Evolutionary conservation across 2,888 invertebrate genomes (phyloP).

Genomic region (Brachylomia viminalis): DNA sequence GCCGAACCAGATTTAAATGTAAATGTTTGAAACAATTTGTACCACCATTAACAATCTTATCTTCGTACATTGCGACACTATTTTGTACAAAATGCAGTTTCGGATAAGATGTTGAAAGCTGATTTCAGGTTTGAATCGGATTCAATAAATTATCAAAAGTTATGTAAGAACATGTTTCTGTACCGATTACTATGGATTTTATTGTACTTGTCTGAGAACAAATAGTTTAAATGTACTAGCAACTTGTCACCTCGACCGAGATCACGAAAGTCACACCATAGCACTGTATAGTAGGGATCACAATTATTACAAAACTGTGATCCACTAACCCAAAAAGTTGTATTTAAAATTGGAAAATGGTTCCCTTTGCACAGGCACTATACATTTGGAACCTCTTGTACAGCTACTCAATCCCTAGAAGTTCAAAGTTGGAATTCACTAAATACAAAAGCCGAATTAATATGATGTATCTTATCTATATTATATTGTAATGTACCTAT

Average conservation of each 20-base stretch:
- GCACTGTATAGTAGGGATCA: background rate
- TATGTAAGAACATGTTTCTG: conserved; percentile 37
- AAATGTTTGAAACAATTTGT: conserved; percentile 69
- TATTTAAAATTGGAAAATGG: background rate
- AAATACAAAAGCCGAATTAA: background rate
- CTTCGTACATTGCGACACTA: conserved; percentile 61
- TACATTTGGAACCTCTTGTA: background rate
- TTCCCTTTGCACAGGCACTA: background rate
- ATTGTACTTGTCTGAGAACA: conserved; percentile 11
- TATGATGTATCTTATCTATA: no score
- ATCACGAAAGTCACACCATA: background rate
- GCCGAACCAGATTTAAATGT: conserved; percentile 67
- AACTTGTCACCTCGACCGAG: background rate
- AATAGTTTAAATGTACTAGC: conserved; percentile 18
- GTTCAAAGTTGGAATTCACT: background rate
- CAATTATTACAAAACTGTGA: background rate
- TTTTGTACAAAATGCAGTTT: conserved; percentile 57
- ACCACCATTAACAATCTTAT: conserved; percentile 67
- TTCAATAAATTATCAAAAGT: conserved; percentile 51
- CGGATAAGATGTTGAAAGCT: conserved; percentile 54
- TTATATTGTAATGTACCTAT: no score
- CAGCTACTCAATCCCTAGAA: background rate
- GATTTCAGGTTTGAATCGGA: conserved; percentile 50
- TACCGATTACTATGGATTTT: conserved; percentile 18
- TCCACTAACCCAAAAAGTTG: background rate